Evolutionary conservation across 2,797 vertebrate genomes (phyloP), one percentile per base, ranked within the genome.

Genomic region (Scarus forsteni): DNA sequence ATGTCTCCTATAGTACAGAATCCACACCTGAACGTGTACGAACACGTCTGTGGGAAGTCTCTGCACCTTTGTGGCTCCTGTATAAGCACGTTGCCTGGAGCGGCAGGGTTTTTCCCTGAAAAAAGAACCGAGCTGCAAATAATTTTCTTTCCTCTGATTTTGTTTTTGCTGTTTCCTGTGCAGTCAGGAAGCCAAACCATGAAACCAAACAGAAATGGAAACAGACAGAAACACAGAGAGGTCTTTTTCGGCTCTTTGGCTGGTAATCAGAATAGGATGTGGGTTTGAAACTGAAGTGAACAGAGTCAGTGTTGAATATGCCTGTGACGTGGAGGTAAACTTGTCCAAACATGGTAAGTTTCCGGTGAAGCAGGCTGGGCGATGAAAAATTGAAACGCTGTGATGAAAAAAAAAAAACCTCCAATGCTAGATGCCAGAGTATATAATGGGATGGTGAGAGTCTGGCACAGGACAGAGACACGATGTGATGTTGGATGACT

Each of bases 131-230:
- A 87, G 66, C 69, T 76, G 68, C 89, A 84, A 80, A 70, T 60
- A 64, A 80, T 84, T 80, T 55, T 73, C 54, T 70, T 63, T 81
- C 78, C 86, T 85, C 61, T 73, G 85, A 80, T 81, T 89, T 88
- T 59, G 65, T 80, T 80, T 82, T 77, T 62, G 58, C 39, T 65
- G 70, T 60, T 76, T 85, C 83, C 81, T 85, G 78, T 51, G 66
- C 35, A 80, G 81, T 81, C 79, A 78, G 70, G 66, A 85, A 71
- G 77, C 70, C 39, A 78, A 83, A 80, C 81, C 60, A 39, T 88
- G 84, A 88, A 90, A 75, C 74, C 75, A 79, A 91, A 85, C 84
- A 86, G 86, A 86, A 91, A 87, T 84, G 81, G 36, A 85, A 87
- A 85, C 68, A 70, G 76, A 78, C 77, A 67, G 72, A 91, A 1